Evolutionary conservation across 2,113 vertebrate species (phyloP).

Genomic region (Callorhinus ursinus): DNA sequence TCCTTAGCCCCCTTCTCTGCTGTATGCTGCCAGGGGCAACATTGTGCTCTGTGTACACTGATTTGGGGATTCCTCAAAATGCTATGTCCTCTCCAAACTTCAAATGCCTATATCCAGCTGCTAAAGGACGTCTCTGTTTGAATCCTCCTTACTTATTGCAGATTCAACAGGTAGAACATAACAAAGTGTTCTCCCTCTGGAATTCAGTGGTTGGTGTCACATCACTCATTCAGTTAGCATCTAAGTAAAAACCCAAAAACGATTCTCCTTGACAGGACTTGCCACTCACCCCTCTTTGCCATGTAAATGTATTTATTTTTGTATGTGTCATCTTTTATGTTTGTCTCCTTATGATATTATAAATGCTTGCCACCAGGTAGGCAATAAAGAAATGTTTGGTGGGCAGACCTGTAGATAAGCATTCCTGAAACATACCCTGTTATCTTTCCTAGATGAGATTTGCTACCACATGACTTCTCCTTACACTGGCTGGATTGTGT

Average conservation of each 20-base stretch:
- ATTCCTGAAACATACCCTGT: neutral
- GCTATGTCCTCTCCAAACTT: neutral
- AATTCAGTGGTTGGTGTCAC: neutral
- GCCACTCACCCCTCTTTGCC: neutral
- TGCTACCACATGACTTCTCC: neutral
- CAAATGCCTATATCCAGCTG: neutral
- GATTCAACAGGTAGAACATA: neutral
- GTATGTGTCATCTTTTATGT: neutral
- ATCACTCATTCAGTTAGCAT: neutral
- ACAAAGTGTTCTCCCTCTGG: neutral
- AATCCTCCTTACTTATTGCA: neutral
- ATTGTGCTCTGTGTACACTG: neutral
- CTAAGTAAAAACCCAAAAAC: neutral
- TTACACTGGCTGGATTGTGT: neutral
- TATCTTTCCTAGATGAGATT: neutral
- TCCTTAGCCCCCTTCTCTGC: neutral
- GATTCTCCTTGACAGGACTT: neutral
- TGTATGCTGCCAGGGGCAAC: rapidly evolving
- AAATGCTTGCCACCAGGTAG: neutral
- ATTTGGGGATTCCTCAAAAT: neutral
- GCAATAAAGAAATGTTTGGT: neutral
- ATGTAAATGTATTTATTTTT: neutral
- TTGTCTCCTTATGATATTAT: neutral
- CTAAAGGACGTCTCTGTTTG: neutral
- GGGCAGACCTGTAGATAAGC: neutral